Percentiles rank a stretch among this genome's conserved stretches.
phyloP scores from a whole-genome alignment of 2,113 vertebrate species.

The Halcyon senegalensis region DNA sequence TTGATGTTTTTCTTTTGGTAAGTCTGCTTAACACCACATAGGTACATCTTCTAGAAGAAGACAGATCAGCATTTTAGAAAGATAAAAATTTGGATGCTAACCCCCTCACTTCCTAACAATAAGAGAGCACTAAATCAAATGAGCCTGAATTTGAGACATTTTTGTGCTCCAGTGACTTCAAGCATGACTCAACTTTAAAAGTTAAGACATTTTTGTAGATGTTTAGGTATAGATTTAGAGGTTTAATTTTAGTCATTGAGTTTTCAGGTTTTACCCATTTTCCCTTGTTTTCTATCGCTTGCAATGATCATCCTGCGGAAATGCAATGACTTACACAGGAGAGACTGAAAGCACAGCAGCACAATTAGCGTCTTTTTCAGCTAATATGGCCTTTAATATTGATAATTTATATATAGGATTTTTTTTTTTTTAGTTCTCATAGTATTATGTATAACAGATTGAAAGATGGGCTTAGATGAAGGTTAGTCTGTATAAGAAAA shows the following conservation, averaged over 20 bases:
- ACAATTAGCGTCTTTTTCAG: neutral
- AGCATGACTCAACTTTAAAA: neutral
- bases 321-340: neutral
- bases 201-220: neutral
- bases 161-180: no score
- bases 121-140: neutral
- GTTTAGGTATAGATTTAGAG: neutral
- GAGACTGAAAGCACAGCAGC: neutral
- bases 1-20: neutral
- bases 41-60: neutral
- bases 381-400: neutral
- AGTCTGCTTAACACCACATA: neutral
- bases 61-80: neutral
- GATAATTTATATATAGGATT: neutral
- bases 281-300: neutral
- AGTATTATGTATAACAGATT: neutral
- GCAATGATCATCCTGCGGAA: neutral
- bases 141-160: neutral
- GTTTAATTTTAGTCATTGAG: neutral
- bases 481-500: neutral
- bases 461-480: neutral
- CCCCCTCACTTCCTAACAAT: neutral
- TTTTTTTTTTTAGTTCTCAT: neutral
- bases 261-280: neutral
- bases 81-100: neutral